These are phyloP conservation scores for Polyommatus iphigenia DNA, from an alignment of 2,888 invertebrate genomes.

Conservation along the genomic window DNA sequence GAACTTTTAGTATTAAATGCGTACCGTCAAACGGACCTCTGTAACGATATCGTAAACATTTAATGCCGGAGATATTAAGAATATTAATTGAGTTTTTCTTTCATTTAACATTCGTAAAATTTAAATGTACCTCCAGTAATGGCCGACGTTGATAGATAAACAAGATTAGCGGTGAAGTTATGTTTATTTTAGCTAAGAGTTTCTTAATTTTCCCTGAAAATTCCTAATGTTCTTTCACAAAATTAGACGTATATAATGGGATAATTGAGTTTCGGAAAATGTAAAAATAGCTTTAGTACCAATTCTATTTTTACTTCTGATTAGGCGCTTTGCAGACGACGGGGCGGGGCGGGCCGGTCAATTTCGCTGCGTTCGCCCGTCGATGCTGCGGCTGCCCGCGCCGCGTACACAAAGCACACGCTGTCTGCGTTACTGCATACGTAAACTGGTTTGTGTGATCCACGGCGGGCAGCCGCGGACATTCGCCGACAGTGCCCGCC, in stretches of 20 bases:
- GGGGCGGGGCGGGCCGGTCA: too few species aligned
- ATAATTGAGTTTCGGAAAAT: conserved; percentile 4
- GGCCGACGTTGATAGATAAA: conserved; percentile 15
- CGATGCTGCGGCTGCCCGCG: too few species aligned
- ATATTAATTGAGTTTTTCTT: conserved; percentile 27
- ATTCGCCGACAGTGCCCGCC: too few species aligned
- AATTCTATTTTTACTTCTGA: too few species aligned
- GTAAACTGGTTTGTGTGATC: too few species aligned
- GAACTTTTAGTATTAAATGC: background rate
- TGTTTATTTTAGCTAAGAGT: background rate
- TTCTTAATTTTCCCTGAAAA: background rate
- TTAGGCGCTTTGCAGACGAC: too few species aligned
- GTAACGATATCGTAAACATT: conserved; percentile 25
- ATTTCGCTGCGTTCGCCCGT: too few species aligned
- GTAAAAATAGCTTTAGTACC: background rate
- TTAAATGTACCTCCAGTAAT: conserved; percentile 21
- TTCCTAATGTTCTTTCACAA: background rate
- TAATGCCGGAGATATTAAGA: conserved; percentile 26
- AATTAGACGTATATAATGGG: background rate
- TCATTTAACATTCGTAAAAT: conserved; percentile 22
- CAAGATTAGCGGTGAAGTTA: conserved; percentile 15
- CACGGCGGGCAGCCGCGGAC: too few species aligned
- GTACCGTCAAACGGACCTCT: background rate
- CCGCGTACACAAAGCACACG: too few species aligned
- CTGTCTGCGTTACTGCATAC: too few species aligned